phyloP scores from a whole-genome alignment of 2,113 vertebrate species.

The Hydrochoerus hydrochaeris region DNA sequence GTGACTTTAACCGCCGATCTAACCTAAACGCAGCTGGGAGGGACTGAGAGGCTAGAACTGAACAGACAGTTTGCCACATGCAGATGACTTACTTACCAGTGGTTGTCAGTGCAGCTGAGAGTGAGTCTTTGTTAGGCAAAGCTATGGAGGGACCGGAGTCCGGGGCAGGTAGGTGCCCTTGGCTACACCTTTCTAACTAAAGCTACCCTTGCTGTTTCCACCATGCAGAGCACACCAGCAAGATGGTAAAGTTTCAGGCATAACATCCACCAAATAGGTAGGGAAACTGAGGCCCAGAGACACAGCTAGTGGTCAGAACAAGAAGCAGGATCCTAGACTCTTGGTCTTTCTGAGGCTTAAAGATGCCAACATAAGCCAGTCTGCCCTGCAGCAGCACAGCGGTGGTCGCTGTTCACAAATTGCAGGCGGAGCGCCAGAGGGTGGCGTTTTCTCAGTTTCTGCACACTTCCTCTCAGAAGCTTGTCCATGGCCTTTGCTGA shows the following conservation, averaged over 20 bases:
- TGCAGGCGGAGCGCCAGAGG: not conserved
- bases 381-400: not conserved
- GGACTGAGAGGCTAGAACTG: conserved; percentile 32
- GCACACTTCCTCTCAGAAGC: not conserved
- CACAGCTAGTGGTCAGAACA: not conserved
- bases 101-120: not conserved
- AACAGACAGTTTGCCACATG: not conserved
- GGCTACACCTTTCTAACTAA: not conserved
- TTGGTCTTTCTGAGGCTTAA: not conserved
- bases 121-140: not conserved
- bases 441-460: not conserved
- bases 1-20: conserved; percentile 38
- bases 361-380: not conserved
- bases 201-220: too few species aligned
- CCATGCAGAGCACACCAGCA: not conserved
- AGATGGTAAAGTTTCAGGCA: not conserved
- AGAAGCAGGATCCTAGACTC: not conserved
- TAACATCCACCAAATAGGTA: not conserved
- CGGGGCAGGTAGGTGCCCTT: too few species aligned
- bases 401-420: not conserved
- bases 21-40: not conserved
- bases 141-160: not conserved
- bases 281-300: not conserved
- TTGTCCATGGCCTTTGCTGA: conserved; percentile 32
- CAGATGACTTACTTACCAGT: not conserved